These are phyloP conservation scores for Yponomeuta cagnagella DNA, from an alignment of 2,888 invertebrate species.

Conservation along the genomic window DNA sequence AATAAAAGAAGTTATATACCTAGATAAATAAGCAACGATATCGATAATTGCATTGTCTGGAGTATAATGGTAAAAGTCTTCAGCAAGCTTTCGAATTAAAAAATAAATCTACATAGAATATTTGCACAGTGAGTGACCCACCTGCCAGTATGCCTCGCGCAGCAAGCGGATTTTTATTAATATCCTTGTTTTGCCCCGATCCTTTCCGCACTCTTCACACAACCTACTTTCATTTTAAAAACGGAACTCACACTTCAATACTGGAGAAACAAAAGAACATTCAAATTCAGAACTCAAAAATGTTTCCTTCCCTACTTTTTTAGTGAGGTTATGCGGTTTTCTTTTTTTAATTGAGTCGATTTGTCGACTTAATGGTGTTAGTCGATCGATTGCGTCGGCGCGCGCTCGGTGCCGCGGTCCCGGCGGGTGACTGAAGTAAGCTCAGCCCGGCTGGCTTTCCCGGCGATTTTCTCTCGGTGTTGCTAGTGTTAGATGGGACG, in stretches of 20 bases:
- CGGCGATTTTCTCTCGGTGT: conserved; percentile 47
- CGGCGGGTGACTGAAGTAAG: conserved; percentile 26
- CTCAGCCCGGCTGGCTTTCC: conserved; percentile 40
- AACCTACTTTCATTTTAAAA: conserved; percentile 36
- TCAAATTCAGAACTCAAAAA: too few species aligned
- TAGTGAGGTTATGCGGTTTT: conserved; percentile 24
- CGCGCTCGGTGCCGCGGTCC: not conserved
- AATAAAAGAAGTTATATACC: too few species aligned
- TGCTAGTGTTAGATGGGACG: conserved; percentile 30
- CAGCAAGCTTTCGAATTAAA: too few species aligned
- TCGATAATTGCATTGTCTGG: too few species aligned
- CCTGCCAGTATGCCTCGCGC: conserved; percentile 29
- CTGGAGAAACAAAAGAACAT: not conserved
- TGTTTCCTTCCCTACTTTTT: conserved; percentile 19
- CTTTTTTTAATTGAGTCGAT: conserved; percentile 31
- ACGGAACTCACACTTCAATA: conserved; percentile 19
- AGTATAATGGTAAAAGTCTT: too few species aligned
- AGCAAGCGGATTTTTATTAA: conserved; percentile 37
- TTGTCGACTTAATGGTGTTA: conserved; percentile 22
- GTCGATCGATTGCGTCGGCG: conserved; percentile 6
- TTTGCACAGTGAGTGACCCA: conserved; percentile 28
- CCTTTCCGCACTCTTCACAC: conserved; percentile 35
- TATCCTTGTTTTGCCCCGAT: conserved; percentile 35
- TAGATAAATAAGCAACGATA: too few species aligned
- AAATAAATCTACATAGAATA: conserved; percentile 20